Conservation (phyloP, 2,113 vertebrate species). For the Trinectes maculatus region DNA sequence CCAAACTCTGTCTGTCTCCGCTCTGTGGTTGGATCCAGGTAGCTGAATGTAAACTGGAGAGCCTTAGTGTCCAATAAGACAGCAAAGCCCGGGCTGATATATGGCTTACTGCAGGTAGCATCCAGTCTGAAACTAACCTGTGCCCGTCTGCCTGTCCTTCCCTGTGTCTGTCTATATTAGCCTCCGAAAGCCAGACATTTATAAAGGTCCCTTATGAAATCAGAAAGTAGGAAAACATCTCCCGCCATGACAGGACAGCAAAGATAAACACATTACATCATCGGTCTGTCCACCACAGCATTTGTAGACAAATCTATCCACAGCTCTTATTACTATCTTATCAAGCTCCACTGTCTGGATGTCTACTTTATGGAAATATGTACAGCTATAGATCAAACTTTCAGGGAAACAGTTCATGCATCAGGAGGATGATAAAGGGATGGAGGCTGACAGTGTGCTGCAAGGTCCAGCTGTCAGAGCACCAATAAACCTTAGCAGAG, state of each 20-base stretch:
- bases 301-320: slow-evolving; percentile 13
- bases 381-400: slow-evolving; percentile 23
- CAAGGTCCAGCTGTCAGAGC: slow-evolving; percentile 55
- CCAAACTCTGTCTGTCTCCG: slow-evolving; percentile 29
- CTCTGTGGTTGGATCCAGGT: slow-evolving; percentile 22
- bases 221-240: slow-evolving; percentile 44
- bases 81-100: slow-evolving; percentile 70
- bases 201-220: slow-evolving; percentile 75
- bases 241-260: slow-evolving; percentile 11
- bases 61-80: slow-evolving; percentile 70
- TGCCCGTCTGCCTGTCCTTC: slow-evolving; percentile 43
- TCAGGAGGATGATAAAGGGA: slow-evolving; percentile 43
- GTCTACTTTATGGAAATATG: slow-evolving; percentile 16
- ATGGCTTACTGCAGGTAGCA: slow-evolving; percentile 64
- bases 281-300: slow-evolving; percentile 15
- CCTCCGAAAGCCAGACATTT: slow-evolving; percentile 55
- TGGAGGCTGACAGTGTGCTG: slow-evolving; percentile 53
- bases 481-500: slow-evolving; percentile 60
- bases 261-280: slow-evolving; percentile 22
- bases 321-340: slow-evolving; percentile 22
- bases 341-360: slow-evolving; percentile 1
- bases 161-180: slow-evolving; percentile 36
- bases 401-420: slow-evolving; percentile 24
- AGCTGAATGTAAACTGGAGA: slow-evolving; percentile 57
- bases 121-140: slow-evolving; percentile 60